phyloP scores from a whole-genome alignment of 1,140 invertebrate species.

The Drosophila pectinifera region DNA sequence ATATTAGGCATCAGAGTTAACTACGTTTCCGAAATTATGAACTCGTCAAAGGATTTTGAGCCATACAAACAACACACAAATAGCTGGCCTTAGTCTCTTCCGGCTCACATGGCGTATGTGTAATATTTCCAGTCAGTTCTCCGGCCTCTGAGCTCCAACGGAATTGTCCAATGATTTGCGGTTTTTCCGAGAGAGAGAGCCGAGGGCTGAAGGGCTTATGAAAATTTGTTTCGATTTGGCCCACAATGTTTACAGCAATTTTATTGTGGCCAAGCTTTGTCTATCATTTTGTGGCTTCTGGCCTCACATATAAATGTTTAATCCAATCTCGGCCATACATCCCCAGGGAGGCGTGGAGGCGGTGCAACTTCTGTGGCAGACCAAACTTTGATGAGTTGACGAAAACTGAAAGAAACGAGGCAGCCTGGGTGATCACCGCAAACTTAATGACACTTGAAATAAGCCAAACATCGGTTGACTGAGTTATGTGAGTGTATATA shows the following conservation, averaged over 20 bases:
- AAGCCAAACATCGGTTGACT: conserved; percentile 23
- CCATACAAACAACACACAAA: conserved; percentile 8
- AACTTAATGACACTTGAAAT: conserved; percentile 66
- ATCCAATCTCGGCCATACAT: conserved; percentile 21
- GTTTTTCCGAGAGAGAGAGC: conserved; percentile 26
- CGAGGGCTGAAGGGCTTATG: conserved; percentile 41
- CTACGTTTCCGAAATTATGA: conserved; percentile 26
- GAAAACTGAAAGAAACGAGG: conserved; percentile 31
- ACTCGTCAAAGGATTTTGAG: conserved; percentile 9
- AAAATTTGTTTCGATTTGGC: conserved; percentile 45
- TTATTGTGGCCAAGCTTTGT: conserved; percentile 59
- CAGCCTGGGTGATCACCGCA: conserved; percentile 28
- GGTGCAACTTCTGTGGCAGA: conserved; percentile 33
- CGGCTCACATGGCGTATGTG: conserved; percentile 50
- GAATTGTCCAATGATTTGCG: conserved; percentile 55
- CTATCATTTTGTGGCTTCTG: conserved; percentile 57
- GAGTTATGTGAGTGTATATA: background rate
- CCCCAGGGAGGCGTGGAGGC: conserved; percentile 8
- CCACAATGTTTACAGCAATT: conserved; percentile 68
- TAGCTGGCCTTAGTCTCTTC: background rate
- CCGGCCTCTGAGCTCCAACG: background rate
- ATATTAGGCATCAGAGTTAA: conserved; percentile 18
- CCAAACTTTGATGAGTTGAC: conserved; percentile 59
- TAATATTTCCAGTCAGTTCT: conserved; percentile 41
- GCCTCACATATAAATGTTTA: conserved; percentile 24